Conservation (phyloP, 2,888 invertebrate species). For the Cataglyphis livida region DNA sequence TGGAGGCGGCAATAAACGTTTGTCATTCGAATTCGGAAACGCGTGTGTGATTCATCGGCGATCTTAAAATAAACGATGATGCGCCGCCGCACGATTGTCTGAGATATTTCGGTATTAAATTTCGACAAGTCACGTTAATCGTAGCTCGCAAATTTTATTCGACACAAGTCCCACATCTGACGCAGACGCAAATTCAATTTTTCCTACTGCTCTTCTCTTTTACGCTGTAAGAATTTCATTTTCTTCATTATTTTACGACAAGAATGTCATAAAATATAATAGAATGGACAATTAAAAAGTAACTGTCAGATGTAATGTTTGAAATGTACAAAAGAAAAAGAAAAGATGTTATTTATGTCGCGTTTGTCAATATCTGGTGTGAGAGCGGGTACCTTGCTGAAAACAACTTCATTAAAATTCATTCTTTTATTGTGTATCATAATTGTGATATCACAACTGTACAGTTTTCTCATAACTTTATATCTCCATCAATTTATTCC, state of each 20-base stretch:
- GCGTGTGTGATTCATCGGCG: constrained; percentile 76
- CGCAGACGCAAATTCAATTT: constrained; percentile 14
- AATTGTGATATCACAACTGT: not conserved
- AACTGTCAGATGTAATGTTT: not conserved
- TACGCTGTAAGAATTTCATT: not conserved
- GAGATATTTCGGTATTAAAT: constrained; percentile 73
- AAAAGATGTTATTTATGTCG: not conserved
- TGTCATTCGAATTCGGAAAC: constrained; percentile 73
- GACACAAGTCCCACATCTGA: not conserved
- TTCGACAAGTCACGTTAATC: constrained; percentile 63
- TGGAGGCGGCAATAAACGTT: constrained; percentile 75
- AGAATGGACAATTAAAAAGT: not conserved
- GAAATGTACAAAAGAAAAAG: not conserved
- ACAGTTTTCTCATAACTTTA: not conserved
- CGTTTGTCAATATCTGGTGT: not conserved
- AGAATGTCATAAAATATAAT: not conserved
- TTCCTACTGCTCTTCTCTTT: constrained; percentile 3
- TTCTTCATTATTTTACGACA: not conserved
- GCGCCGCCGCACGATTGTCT: constrained; percentile 73
- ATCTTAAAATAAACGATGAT: constrained; percentile 83
- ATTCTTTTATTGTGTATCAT: not conserved
- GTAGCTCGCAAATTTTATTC: constrained; percentile 44
- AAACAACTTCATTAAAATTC: not conserved
- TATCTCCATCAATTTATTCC: not conserved
- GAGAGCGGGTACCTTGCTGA: not conserved